phyloP scores from a whole-genome alignment of 2,888 invertebrate species.

The Colostygia pectinataria region DNA sequence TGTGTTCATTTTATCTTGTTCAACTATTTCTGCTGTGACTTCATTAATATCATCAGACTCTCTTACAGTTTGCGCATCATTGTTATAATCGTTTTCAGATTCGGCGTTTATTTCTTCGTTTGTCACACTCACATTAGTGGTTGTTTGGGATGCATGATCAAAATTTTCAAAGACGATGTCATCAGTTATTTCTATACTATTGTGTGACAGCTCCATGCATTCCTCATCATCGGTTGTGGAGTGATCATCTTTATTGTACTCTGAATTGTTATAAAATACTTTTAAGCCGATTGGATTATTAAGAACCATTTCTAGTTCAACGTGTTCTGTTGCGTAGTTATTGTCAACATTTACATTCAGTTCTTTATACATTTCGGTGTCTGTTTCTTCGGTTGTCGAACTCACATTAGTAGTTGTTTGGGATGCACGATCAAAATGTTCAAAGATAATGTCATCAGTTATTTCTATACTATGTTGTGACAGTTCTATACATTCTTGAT shows the following conservation, averaged over 20 bases:
- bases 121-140: background rate
- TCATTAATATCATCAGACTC: background rate
- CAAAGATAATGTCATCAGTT: slow-evolving; percentile 28
- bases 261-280: slow-evolving; percentile 1
- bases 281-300: slow-evolving; percentile 1
- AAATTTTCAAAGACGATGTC: slow-evolving; percentile 39
- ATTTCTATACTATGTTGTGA: slow-evolving; percentile 25
- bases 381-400: background rate
- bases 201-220: slow-evolving; percentile 25
- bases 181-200: slow-evolving; percentile 25
- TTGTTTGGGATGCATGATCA: background rate
- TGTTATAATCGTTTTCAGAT: background rate
- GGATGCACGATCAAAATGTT: slow-evolving; percentile 34
- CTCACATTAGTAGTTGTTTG: background rate
- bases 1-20: slow-evolving; percentile 53
- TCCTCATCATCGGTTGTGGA: slow-evolving; percentile 29
- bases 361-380: too few relatives aligned
- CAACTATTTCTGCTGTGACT: slow-evolving; percentile 18
- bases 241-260: slow-evolving; percentile 13
- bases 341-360: background rate
- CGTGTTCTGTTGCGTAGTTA: background rate
- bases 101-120: background rate
- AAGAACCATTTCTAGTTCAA: slow-evolving; percentile 27
- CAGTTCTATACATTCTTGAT: slow-evolving; percentile 28
- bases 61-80: background rate